A percentile compares a stretch with the other conserved stretches of the same genome.
These are phyloP conservation scores for Malurus splendens DNA, from an alignment of 2,797 vertebrate genomes.

Conservation along the genomic window DNA sequence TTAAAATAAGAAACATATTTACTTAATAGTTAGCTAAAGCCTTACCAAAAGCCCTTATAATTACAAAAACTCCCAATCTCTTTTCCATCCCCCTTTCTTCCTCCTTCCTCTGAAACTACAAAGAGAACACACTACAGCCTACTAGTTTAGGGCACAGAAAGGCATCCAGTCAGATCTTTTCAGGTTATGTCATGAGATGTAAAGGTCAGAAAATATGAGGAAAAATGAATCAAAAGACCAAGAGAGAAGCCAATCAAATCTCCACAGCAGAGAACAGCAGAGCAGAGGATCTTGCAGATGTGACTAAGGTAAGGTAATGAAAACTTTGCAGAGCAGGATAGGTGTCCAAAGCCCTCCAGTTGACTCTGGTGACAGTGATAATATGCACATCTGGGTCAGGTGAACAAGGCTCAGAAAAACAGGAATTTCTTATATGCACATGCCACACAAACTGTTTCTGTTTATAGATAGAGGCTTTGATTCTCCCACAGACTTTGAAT, in stretches of 20 bases:
- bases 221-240: background rate
- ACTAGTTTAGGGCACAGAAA: background rate
- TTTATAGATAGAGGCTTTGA: background rate
- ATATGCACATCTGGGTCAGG: background rate
- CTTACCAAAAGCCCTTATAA: slow-evolving; percentile 35
- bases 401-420: background rate
- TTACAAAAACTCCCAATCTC: slow-evolving; percentile 3
- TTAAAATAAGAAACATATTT: slow-evolving; percentile 63
- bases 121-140: background rate
- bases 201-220: background rate
- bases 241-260: background rate
- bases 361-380: background rate
- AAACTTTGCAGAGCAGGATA: background rate
- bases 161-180: background rate
- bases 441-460: background rate
- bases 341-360: background rate
- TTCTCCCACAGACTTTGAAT: background rate
- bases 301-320: background rate
- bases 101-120: background rate
- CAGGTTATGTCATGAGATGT: background rate
- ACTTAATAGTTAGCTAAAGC: slow-evolving; percentile 45
- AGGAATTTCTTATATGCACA: background rate
- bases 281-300: background rate
- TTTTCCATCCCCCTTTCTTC: background rate
- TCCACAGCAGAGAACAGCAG: background rate